phyloP scores from a whole-genome alignment of 2,888 invertebrate species.

The Netelia virgata region DNA sequence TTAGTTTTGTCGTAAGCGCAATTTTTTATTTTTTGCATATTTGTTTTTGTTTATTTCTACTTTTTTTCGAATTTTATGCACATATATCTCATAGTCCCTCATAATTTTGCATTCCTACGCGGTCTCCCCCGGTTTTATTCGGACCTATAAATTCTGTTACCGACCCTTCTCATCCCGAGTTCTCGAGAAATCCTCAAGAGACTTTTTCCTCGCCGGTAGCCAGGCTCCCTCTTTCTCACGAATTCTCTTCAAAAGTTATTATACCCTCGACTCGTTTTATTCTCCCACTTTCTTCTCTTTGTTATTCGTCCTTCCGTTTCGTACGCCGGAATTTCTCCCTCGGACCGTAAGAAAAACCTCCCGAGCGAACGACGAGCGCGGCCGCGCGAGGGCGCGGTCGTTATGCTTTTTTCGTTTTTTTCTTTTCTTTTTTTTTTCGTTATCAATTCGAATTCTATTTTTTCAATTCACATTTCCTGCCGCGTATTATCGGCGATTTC shows the following conservation, averaged over 20 bases:
- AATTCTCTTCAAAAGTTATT: constrained; percentile 28
- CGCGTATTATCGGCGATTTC: neutral
- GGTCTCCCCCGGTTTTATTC: neutral
- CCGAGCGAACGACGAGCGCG: constrained; percentile 9
- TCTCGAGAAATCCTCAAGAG: neutral
- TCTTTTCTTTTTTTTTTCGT: too few species aligned
- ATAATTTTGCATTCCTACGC: too few species aligned
- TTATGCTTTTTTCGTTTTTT: neutral
- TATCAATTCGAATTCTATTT: neutral
- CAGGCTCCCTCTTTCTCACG: constrained; percentile 2
- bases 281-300: constrained; percentile 19
- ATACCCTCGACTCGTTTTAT: constrained; percentile 3
- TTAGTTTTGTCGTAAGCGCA: neutral
- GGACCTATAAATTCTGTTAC: neutral
- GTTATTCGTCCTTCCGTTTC: constrained; percentile 2
- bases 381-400: neutral
- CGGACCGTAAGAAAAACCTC: constrained; percentile 23
- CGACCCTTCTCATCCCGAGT: neutral
- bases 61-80: neutral
- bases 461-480: neutral
- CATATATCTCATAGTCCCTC: neutral
- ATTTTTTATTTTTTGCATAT: neutral
- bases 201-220: neutral
- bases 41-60: neutral
- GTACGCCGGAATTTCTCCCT: constrained; percentile 22